Conservation (phyloP, 2,797 vertebrate species). For the Malurus splendens region DNA sequence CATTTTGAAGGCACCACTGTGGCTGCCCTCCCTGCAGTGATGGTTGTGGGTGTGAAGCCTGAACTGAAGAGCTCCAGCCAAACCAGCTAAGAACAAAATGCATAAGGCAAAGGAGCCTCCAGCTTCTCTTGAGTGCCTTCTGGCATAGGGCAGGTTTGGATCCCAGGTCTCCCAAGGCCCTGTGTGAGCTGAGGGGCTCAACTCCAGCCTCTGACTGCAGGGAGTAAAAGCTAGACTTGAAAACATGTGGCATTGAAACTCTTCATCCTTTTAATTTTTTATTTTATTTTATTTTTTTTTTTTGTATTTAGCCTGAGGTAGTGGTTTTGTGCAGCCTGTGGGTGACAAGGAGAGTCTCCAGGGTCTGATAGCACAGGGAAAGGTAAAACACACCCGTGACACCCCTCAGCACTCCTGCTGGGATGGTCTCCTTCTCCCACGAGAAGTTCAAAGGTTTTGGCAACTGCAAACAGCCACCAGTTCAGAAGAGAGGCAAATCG, state of each 20-base stretch:
- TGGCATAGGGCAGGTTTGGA: neutral
- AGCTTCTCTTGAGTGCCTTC: neutral
- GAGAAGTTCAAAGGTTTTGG: neutral
- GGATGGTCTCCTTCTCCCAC: neutral
- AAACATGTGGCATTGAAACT: neutral
- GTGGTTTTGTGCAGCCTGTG: neutral
- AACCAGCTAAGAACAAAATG: neutral
- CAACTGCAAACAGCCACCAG: neutral
- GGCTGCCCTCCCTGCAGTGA: neutral
- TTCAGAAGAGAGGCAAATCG: neutral
- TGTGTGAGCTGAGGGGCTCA: neutral
- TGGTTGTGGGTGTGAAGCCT: neutral
- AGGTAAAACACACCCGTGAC: neutral
- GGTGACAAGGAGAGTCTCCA: neutral
- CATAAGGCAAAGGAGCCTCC: neutral
- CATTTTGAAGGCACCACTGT: neutral
- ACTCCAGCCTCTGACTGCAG: neutral
- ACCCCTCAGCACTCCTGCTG: neutral
- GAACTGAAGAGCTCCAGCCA: neutral
- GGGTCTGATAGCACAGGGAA: neutral
- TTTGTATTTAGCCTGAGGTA: neutral
- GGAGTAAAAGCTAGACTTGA: neutral
- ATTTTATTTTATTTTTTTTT: neutral
- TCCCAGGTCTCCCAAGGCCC: neutral
- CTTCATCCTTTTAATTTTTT: neutral